Evolutionary conservation across 2,888 invertebrate genomes (phyloP).

Genomic region (Atrina japonica): DNA sequence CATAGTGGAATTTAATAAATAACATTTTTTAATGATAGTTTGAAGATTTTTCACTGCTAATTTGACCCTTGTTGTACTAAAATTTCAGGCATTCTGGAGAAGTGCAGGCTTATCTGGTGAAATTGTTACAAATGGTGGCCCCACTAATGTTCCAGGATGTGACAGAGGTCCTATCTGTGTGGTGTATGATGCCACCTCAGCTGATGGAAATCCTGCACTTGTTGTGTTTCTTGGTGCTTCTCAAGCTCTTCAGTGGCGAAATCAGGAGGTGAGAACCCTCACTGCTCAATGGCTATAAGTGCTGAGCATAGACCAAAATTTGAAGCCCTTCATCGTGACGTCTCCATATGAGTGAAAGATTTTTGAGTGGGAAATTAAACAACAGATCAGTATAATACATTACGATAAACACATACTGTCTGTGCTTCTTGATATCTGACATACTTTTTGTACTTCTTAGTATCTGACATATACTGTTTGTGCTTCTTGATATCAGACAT

Average conservation of each 20-base stretch:
- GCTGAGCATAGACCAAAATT: too few relatives aligned
- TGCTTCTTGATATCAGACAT: too few relatives aligned
- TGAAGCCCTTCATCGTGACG: too few relatives aligned
- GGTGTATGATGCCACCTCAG: conserved; percentile 78
- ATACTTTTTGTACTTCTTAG: background rate
- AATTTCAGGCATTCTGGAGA: conserved; percentile 78
- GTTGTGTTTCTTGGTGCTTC: conserved; percentile 80
- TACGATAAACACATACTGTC: background rate
- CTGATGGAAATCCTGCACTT: conserved; percentile 78
- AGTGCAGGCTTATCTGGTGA: conserved; percentile 79
- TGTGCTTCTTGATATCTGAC: too few relatives aligned
- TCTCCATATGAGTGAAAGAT: too few relatives aligned
- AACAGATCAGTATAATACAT: background rate
- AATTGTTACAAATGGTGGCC: conserved; percentile 77
- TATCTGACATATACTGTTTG: background rate
- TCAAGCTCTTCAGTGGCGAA: conserved; percentile 72
- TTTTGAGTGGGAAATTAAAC: too few relatives aligned
- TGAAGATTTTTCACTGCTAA: background rate
- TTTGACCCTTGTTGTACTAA: background rate
- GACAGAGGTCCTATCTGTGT: conserved; percentile 76
- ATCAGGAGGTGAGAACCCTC: conserved; percentile 56
- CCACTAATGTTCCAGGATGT: conserved; percentile 55
- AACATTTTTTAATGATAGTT: background rate
- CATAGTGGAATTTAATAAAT: too few relatives aligned
- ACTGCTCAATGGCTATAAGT: too few relatives aligned